These are phyloP conservation scores for Pseudanteris insignis DNA, from an alignment of 2,888 invertebrate species.

Conservation along the genomic window DNA sequence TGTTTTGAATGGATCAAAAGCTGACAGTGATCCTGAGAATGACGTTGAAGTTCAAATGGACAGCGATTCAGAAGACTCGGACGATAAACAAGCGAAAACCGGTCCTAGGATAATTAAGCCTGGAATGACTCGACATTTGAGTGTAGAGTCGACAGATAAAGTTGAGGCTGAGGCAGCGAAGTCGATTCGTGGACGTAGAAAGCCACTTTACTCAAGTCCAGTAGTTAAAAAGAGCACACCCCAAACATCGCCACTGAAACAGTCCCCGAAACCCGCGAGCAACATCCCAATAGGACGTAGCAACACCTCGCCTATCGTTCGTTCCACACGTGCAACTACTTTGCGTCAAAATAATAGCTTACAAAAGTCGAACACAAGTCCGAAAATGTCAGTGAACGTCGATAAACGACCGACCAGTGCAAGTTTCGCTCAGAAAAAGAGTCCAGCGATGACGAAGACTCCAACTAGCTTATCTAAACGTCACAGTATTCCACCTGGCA, in stretches of 20 bases:
- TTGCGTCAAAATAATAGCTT: slow-evolving; percentile 57
- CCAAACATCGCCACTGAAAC: slow-evolving; percentile 59
- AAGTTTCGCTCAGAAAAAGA: slow-evolving; percentile 51
- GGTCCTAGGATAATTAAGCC: slow-evolving; percentile 69
- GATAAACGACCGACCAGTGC: slow-evolving; percentile 49
- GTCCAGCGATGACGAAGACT: slow-evolving; percentile 56
- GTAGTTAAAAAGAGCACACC: slow-evolving; percentile 59
- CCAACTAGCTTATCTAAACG: slow-evolving; percentile 52
- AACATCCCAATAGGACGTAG: slow-evolving; percentile 60
- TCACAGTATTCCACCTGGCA: slow-evolving; percentile 52
- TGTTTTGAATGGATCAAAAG: slow-evolving; percentile 3
- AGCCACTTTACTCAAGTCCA: slow-evolving; percentile 71
- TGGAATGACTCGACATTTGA: slow-evolving; percentile 53
- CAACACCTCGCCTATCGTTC: slow-evolving; percentile 60
- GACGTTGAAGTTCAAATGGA: not conserved
- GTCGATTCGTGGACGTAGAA: slow-evolving; percentile 74
- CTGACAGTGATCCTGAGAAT: slow-evolving; percentile 25
- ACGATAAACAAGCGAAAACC: slow-evolving; percentile 50
- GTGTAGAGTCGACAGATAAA: slow-evolving; percentile 55
- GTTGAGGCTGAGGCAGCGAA: slow-evolving; percentile 67
- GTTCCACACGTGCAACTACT: slow-evolving; percentile 59
- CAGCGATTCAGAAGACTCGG: slow-evolving; percentile 30
- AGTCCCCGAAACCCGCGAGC: slow-evolving; percentile 44
- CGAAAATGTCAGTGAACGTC: slow-evolving; percentile 49
- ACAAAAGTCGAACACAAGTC: slow-evolving; percentile 53